These are phyloP conservation scores for Dipus sagitta DNA, from an alignment of 2,797 vertebrate species.

Conservation along the genomic window DNA sequence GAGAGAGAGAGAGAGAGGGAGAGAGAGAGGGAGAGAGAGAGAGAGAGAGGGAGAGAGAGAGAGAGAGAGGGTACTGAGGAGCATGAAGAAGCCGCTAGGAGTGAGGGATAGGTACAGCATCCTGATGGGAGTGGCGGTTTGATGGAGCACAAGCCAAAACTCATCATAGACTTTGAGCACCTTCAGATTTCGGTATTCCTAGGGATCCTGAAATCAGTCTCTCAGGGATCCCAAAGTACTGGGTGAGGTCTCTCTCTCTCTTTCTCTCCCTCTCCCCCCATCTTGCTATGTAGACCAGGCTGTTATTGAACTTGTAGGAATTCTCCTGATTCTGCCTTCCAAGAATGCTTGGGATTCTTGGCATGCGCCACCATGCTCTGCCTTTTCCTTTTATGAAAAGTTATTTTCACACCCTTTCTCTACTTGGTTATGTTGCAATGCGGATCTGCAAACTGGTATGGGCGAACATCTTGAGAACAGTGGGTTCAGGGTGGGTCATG, in stretches of 20 bases:
- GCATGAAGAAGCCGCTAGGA: background rate
- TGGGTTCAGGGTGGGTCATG: background rate
- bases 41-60: no score
- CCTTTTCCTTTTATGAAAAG: background rate
- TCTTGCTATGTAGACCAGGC: background rate
- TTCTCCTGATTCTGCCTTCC: background rate
- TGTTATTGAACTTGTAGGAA: background rate
- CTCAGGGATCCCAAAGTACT: background rate
- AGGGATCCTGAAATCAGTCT: background rate
- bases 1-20: no score
- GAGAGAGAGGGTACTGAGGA: background rate
- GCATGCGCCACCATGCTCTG: no score
- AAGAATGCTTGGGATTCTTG: background rate
- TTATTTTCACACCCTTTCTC: background rate
- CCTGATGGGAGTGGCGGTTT: background rate
- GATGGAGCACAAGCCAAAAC: background rate
- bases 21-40: no score
- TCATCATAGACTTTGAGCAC: background rate
- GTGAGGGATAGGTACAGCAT: background rate
- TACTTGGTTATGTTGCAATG: background rate
- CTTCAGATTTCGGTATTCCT: background rate
- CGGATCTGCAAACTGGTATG: background rate
- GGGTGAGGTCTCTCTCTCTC: no score
- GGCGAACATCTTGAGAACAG: background rate
- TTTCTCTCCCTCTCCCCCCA: background rate